Conservation (phyloP, 2,888 invertebrate genomes). For the Philaethria dido region DNA sequence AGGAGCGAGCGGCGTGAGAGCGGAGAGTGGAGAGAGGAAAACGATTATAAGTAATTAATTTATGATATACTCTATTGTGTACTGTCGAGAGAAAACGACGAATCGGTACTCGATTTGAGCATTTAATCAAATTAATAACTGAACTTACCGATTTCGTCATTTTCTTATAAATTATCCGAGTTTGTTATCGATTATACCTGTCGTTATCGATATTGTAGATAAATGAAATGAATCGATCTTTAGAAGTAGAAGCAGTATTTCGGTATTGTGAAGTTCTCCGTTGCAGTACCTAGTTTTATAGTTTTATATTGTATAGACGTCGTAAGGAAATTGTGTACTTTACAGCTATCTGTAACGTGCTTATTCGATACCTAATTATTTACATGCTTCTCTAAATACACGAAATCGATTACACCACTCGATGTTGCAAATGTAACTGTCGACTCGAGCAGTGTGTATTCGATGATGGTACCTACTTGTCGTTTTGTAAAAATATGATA, state of each 20-base stretch:
- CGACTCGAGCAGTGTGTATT: constrained; percentile 47
- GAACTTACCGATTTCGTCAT: constrained; percentile 60
- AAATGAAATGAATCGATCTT: constrained; percentile 67
- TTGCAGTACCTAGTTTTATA: constrained; percentile 75
- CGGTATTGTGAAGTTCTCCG: constrained; percentile 66
- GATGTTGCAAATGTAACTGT: constrained; percentile 39
- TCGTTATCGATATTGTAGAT: constrained; percentile 63
- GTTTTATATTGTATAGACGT: constrained; percentile 71
- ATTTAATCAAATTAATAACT: constrained; percentile 60
- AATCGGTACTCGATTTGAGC: constrained; percentile 58
- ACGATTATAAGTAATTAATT: constrained; percentile 67
- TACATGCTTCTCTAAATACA: constrained; percentile 34
- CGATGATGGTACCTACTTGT: constrained; percentile 52
- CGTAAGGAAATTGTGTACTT: constrained; percentile 56
- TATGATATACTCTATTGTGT: constrained; percentile 65
- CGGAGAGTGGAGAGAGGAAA: no score
- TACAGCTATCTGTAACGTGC: constrained; percentile 46
- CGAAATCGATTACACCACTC: constrained; percentile 42
- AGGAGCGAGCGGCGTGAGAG: constrained; percentile 53
- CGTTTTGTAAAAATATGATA: constrained; percentile 63
- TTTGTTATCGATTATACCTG: constrained; percentile 56
- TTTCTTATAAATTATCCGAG: constrained; percentile 63
- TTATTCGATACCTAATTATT: constrained; percentile 46
- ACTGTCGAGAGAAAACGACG: constrained; percentile 61
- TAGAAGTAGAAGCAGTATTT: constrained; percentile 78